Conservation (phyloP, 2,888 invertebrate genomes). For the Drosophila meridiana region DNA sequence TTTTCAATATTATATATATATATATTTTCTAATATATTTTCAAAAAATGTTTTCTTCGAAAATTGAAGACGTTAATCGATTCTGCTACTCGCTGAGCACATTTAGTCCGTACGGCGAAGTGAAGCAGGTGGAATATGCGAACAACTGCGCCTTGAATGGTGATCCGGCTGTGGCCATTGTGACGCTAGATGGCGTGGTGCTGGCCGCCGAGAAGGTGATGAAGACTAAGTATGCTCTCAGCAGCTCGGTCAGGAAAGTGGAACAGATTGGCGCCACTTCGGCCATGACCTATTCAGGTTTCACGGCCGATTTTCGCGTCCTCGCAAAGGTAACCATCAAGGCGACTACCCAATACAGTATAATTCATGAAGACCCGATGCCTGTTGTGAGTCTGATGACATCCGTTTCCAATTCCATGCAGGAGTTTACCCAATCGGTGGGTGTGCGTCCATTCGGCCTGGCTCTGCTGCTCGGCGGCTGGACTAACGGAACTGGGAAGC, state of each 20-base stretch:
- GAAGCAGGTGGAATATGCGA: constrained; percentile 8
- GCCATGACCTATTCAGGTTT: not conserved
- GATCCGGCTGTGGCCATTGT: constrained; percentile 1
- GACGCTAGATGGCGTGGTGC: not conserved
- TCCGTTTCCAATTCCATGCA: not conserved
- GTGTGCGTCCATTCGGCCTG: constrained; percentile 19
- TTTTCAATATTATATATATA: no score
- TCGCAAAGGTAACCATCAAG: not conserved
- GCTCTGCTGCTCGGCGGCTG: constrained; percentile 1
- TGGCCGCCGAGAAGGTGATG: constrained; percentile 4
- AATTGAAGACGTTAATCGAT: fast-evolving
- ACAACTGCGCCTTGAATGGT: not conserved
- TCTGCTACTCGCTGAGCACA: not conserved
- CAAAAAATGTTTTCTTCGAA: not conserved
- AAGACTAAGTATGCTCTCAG: not conserved
- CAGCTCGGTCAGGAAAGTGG: not conserved
- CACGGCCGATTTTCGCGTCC: constrained; percentile 4
- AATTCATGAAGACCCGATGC: fast-evolving
- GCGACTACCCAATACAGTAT: fast-evolving
- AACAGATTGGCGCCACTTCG: fast-evolving
- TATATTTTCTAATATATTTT: not conserved
- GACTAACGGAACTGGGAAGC: not conserved
- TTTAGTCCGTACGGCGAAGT: not conserved
- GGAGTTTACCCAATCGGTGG: not conserved
- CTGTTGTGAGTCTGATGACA: fast-evolving